A percentile compares a stretch with the other conserved stretches of the same genome.
Evolutionary conservation across 2,797 vertebrate genomes (phyloP).

Genomic region (Periophthalmus magnuspinnatus): DNA sequence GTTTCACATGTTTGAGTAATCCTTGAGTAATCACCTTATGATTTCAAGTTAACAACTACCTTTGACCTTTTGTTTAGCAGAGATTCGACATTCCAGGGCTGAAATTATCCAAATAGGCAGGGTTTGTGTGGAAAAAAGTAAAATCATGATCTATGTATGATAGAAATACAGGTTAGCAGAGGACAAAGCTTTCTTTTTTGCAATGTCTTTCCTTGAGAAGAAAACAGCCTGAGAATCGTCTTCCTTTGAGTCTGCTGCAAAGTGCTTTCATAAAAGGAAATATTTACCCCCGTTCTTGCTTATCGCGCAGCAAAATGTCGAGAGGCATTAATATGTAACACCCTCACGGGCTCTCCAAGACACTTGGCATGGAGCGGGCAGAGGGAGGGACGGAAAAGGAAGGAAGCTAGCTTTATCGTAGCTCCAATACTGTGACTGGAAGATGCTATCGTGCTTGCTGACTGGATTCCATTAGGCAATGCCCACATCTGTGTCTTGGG

Average conservation of each 20-base stretch:
- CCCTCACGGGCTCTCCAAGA: slow-evolving; percentile 69
- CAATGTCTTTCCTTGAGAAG: slow-evolving; percentile 18
- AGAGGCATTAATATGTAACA: slow-evolving; percentile 78
- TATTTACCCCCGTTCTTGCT: slow-evolving; percentile 58
- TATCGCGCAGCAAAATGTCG: slow-evolving; percentile 69
- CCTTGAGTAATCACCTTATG: too few species aligned
- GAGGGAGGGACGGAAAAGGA: slow-evolving; percentile 55
- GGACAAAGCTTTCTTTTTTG: slow-evolving; percentile 46
- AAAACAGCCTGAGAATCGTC: slow-evolving; percentile 43
- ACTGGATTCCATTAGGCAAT: slow-evolving; percentile 77
- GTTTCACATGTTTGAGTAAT: too few species aligned
- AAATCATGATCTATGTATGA: too few species aligned
- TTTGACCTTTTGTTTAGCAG: too few species aligned
- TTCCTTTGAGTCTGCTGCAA: slow-evolving; percentile 35
- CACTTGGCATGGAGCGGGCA: slow-evolving; percentile 56
- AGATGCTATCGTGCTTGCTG: slow-evolving; percentile 70
- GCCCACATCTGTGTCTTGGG: slow-evolving; percentile 66
- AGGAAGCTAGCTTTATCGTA: slow-evolving; percentile 66
- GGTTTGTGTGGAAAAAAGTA: too few species aligned
- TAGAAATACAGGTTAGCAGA: slow-evolving; percentile 35
- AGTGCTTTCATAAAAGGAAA: slow-evolving; percentile 51
- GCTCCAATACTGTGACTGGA: slow-evolving; percentile 61
- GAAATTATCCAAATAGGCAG: too few species aligned
- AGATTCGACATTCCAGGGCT: too few species aligned
- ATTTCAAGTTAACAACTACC: too few species aligned